These are phyloP conservation scores for Montipora capitata DNA, from an alignment of 92 coral and sea anemone species.

Conservation along the genomic window DNA sequence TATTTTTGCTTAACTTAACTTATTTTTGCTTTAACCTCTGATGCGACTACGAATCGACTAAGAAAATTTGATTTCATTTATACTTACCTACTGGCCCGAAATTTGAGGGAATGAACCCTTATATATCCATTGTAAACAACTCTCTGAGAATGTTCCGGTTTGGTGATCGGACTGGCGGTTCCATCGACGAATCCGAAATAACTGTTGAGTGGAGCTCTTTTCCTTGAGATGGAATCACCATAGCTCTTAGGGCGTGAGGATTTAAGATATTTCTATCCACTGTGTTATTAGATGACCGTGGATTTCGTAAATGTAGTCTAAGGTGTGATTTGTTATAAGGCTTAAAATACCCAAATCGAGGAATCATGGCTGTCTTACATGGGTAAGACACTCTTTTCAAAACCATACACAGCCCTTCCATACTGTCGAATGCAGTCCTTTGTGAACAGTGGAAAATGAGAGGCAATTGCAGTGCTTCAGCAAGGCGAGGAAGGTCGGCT, in stretches of 20 bases:
- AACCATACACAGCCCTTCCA: slow-evolving; percentile 53
- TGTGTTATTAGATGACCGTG: slow-evolving; percentile 38
- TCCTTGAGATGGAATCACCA: slow-evolving; percentile 34
- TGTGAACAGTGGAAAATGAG: slow-evolving; percentile 28
- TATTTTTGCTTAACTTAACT: slow-evolving; percentile 43
- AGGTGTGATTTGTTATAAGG: slow-evolving; percentile 20
- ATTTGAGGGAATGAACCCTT: slow-evolving; percentile 6
- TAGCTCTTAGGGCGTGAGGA: slow-evolving; percentile 31
- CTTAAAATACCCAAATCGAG: slow-evolving; percentile 29
- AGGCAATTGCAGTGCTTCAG: background rate
- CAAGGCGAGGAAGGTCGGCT: no score
- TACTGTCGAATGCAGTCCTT: slow-evolving; percentile 16
- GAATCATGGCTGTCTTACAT: slow-evolving; percentile 43
- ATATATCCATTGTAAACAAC: slow-evolving; percentile 57
- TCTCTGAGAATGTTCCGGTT: slow-evolving; percentile 51
- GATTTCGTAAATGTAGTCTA: slow-evolving; percentile 28
- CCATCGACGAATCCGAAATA: slow-evolving; percentile 38
- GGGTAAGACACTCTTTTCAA: slow-evolving; percentile 57
- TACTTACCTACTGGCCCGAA: slow-evolving; percentile 31
- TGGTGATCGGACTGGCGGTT: slow-evolving; percentile 42
- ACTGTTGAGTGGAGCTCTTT: slow-evolving; percentile 30
- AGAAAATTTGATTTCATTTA: slow-evolving; percentile 40
- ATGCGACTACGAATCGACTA: slow-evolving; percentile 33
- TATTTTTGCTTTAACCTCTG: slow-evolving; percentile 35
- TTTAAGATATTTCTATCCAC: slow-evolving; percentile 37